Percentiles rank a stretch among this genome's conserved stretches.
These are phyloP conservation scores for Microctonus aethiopoides DNA, from an alignment of 2,888 invertebrate genomes.

Conservation along the genomic window DNA sequence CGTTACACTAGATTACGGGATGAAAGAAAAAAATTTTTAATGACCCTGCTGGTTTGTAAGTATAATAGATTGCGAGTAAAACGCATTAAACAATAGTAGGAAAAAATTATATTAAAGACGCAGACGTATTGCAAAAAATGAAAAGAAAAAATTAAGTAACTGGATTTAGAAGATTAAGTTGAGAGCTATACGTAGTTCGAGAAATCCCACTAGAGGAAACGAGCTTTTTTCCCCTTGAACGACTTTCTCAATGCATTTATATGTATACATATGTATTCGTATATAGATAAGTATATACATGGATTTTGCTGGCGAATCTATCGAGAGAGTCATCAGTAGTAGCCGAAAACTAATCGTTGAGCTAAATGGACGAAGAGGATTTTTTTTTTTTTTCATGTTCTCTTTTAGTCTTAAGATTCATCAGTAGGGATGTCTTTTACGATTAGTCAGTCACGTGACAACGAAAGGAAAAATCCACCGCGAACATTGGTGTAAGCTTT, in stretches of 20 bases:
- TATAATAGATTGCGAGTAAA: background rate
- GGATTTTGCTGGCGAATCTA: background rate
- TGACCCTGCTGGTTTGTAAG: background rate
- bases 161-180: background rate
- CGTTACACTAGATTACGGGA: background rate
- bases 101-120: background rate
- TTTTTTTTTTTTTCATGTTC: background rate
- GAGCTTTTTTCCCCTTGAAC: background rate
- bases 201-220: background rate
- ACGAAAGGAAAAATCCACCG: constrained; percentile 21
- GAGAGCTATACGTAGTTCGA: background rate
- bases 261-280: no score
- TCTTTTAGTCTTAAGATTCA: constrained; percentile 1
- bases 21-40: background rate
- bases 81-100: background rate
- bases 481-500: constrained; percentile 7
- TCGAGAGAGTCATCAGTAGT: background rate
- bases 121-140: background rate
- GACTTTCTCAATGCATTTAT: background rate
- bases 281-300: no score
- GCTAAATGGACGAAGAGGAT: constrained; percentile 22
- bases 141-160: background rate
- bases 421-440: constrained; percentile 33
- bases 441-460: constrained; percentile 36
- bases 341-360: constrained; percentile 24